These are phyloP conservation scores for Octonoba sinensis DNA, from an alignment of 2,888 invertebrate species.

Conservation along the genomic window DNA sequence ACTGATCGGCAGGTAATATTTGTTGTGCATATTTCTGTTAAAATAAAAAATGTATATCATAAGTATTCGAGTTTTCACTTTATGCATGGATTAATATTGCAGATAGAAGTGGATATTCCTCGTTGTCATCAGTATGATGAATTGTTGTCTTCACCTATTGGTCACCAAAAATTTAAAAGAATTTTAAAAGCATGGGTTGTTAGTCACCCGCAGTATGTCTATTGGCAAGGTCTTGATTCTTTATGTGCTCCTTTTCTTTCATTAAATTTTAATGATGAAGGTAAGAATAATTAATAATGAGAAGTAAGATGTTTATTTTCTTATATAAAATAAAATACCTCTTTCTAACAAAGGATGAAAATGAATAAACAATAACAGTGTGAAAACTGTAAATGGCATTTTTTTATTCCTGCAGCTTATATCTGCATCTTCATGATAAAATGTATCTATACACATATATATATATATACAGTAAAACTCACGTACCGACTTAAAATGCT, in stretches of 20 bases:
- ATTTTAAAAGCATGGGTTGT: constrained; percentile 97
- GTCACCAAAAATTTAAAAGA: constrained; percentile 90
- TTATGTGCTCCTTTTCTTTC: constrained; percentile 96
- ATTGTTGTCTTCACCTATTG: constrained; percentile 91
- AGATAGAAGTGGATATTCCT: constrained; percentile 99
- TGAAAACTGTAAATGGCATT: too few relatives aligned
- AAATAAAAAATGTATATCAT: not conserved
- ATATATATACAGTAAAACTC: too few relatives aligned
- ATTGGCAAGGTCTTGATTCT: constrained; percentile 99
- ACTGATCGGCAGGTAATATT: constrained; percentile 87
- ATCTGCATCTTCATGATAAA: too few relatives aligned
- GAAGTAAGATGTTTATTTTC: too few relatives aligned
- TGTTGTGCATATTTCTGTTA: not conserved
- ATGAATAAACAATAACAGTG: too few relatives aligned
- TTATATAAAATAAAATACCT: too few relatives aligned
- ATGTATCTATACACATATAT: too few relatives aligned
- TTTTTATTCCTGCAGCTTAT: too few relatives aligned
- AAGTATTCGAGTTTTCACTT: not conserved
- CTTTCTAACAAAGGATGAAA: too few relatives aligned
- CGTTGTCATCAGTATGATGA: constrained; percentile 99
- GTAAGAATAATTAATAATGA: too few relatives aligned
- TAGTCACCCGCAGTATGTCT: constrained; percentile 94
- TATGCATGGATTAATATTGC: constrained; percentile 65
- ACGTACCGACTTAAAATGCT: too few relatives aligned
- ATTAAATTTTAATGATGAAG: constrained; percentile 96